Percentiles rank a stretch among this genome's conserved stretches.
Conservation (phyloP, 2,797 vertebrate species). For the Hippoglossus hippoglossus region DNA sequence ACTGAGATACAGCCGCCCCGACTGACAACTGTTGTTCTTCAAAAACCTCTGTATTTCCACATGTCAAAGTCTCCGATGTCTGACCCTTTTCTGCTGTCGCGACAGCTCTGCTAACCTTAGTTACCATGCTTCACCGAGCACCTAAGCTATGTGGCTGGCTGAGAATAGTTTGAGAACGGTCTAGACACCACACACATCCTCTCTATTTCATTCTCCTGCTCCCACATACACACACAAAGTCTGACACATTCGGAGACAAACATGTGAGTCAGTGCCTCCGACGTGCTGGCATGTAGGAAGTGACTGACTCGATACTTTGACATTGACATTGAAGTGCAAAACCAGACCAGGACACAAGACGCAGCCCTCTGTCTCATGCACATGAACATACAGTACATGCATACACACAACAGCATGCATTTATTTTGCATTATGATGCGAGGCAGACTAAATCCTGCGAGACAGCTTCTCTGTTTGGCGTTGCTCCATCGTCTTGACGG, state of each 20-base stretch:
- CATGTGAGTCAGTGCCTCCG: slow-evolving; percentile 57
- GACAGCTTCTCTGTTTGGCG: slow-evolving; percentile 45
- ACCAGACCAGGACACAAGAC: slow-evolving; percentile 39
- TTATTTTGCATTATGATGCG: slow-evolving; percentile 39
- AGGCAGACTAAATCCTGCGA: slow-evolving; percentile 56
- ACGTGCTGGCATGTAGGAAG: slow-evolving; percentile 42
- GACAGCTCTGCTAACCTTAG: slow-evolving; percentile 67
- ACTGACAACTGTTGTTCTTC: slow-evolving; percentile 52
- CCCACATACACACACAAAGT: slow-evolving; percentile 37
- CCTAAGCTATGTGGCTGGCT: slow-evolving; percentile 67
- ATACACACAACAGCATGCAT: slow-evolving; percentile 23
- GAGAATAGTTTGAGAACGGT: slow-evolving; percentile 46
- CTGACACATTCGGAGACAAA: slow-evolving; percentile 50
- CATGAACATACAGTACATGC: slow-evolving; percentile 15
- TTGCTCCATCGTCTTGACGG: slow-evolving; percentile 29
- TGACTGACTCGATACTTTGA: slow-evolving; percentile 61
- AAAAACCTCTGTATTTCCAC: slow-evolving; percentile 48
- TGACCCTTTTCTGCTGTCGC: slow-evolving; percentile 58
- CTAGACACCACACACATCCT: slow-evolving; percentile 48
- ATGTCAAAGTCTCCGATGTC: slow-evolving; percentile 51
- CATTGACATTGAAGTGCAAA: slow-evolving; percentile 55
- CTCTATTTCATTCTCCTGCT: slow-evolving; percentile 11
- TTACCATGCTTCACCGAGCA: slow-evolving; percentile 71
- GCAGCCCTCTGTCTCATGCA: not conserved
- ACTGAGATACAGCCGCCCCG: slow-evolving; percentile 1